Evolutionary conservation across 2,113 vertebrate genomes (phyloP).

Genomic region (Brevimyrus niger): DNA sequence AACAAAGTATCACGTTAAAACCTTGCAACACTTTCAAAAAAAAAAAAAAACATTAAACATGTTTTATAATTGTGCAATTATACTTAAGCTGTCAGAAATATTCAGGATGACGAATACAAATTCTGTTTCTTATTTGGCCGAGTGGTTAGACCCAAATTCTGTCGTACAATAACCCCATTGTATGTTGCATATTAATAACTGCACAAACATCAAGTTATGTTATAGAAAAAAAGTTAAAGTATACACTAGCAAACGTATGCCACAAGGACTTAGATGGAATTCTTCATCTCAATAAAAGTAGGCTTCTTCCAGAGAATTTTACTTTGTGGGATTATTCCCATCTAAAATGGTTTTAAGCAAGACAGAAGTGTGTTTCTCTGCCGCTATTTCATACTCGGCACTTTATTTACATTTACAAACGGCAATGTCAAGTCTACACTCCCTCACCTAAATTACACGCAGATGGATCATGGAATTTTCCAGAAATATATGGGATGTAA

Average conservation of each 20-base stretch:
- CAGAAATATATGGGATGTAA: slow-evolving; percentile 8
- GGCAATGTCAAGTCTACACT: slow-evolving; percentile 1
- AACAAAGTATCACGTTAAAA: background rate
- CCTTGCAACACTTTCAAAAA: background rate
- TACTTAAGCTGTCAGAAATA: background rate
- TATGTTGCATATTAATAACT: background rate
- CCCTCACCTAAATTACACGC: slow-evolving; percentile 13
- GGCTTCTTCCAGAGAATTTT: background rate
- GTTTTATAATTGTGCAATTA: background rate
- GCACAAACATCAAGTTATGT: background rate
- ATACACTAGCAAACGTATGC: background rate
- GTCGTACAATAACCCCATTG: background rate
- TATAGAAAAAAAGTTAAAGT: background rate
- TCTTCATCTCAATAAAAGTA: background rate
- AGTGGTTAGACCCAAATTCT: background rate
- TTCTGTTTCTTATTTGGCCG: background rate
- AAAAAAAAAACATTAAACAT: background rate
- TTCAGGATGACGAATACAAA: background rate
- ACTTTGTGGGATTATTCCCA: background rate
- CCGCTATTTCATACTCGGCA: background rate
- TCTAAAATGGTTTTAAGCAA: background rate
- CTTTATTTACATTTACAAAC: slow-evolving; percentile 23
- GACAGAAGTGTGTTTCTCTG: background rate
- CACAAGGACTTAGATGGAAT: background rate
- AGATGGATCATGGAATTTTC: slow-evolving; percentile 20